phyloP scores from a whole-genome alignment of 2,888 invertebrate genomes.

The Scotopteryx bipunctaria region DNA sequence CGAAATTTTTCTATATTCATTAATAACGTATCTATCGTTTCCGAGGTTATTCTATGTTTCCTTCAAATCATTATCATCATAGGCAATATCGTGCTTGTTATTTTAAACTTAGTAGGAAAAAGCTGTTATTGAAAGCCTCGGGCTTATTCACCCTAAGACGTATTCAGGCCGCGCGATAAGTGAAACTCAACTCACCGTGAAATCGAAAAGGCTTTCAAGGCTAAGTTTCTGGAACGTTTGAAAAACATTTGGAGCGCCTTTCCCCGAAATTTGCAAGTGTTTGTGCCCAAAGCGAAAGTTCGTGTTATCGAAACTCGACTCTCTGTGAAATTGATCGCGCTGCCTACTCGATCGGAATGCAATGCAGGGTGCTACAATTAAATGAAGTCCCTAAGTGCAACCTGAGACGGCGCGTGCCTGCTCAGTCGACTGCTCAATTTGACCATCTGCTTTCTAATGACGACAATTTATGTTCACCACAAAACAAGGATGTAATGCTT shows the following conservation, averaged over 20 bases:
- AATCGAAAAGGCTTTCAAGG: constrained; percentile 8
- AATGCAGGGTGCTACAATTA: constrained; percentile 68
- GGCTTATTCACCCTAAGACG: neutral
- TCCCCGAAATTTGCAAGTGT: constrained; percentile 9
- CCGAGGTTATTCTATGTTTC: too few species aligned
- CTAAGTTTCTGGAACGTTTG: neutral
- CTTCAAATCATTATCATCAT: too few species aligned
- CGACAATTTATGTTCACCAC: constrained; percentile 44
- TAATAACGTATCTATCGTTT: too few species aligned
- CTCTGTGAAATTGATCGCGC: constrained; percentile 56
- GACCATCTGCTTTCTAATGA: constrained; percentile 63
- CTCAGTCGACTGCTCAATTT: constrained; percentile 48
- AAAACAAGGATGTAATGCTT: constrained; percentile 31
- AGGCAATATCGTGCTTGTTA: too few species aligned
- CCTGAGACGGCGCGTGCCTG: constrained; percentile 66
- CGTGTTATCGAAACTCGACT: constrained; percentile 51
- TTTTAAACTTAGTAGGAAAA: too few species aligned
- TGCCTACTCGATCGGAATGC: constrained; percentile 49
- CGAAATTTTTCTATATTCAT: too few species aligned
- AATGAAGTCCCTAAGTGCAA: constrained; percentile 69
- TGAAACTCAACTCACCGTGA: constrained; percentile 3
- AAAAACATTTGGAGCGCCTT: constrained; percentile 8
- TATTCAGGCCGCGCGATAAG: neutral
- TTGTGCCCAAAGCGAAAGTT: constrained; percentile 11
- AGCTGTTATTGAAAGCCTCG: too few species aligned